Conservation (phyloP, 92 coral and sea anemone species). For the Palythoa caribaeorum region DNA sequence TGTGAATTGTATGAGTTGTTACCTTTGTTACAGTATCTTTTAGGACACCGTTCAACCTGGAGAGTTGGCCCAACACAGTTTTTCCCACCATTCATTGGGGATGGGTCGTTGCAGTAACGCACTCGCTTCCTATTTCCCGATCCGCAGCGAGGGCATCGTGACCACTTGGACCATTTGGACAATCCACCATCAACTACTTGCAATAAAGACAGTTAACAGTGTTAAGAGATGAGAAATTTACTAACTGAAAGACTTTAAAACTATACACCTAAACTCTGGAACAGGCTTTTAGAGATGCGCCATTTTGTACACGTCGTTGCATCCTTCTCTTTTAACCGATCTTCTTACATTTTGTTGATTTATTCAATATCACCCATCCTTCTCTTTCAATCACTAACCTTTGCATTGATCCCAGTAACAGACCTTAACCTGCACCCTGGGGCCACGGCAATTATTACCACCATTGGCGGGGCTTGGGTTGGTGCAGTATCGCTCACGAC, state of each 20-base stretch:
- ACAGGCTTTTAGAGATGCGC: too few species aligned
- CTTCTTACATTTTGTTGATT: neutral
- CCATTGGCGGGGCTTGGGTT: constrained; percentile 87
- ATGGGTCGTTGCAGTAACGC: constrained; percentile 74
- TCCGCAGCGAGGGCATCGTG: constrained; percentile 76
- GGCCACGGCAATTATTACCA: constrained; percentile 83
- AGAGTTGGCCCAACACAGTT: constrained; percentile 63
- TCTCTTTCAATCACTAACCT: constrained; percentile 49
- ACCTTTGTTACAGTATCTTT: constrained; percentile 64
- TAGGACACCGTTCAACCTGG: constrained; percentile 56
- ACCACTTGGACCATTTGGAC: constrained; percentile 76
- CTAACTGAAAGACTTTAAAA: neutral
- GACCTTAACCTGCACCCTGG: constrained; percentile 83
- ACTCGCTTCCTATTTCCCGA: constrained; percentile 61
- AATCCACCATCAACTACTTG: constrained; percentile 75
- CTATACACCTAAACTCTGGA: too few species aligned
- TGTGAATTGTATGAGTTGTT: neutral
- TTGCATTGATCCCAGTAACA: constrained; percentile 75
- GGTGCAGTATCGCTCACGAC: constrained; percentile 92
- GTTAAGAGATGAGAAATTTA: neutral
- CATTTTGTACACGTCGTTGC: too few species aligned
- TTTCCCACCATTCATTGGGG: constrained; percentile 79
- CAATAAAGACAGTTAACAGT: neutral
- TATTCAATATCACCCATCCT: neutral
- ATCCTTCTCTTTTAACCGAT: too few species aligned